These are phyloP conservation scores for Nycteola revayana DNA, from an alignment of 2,888 invertebrate genomes.

Conservation along the genomic window DNA sequence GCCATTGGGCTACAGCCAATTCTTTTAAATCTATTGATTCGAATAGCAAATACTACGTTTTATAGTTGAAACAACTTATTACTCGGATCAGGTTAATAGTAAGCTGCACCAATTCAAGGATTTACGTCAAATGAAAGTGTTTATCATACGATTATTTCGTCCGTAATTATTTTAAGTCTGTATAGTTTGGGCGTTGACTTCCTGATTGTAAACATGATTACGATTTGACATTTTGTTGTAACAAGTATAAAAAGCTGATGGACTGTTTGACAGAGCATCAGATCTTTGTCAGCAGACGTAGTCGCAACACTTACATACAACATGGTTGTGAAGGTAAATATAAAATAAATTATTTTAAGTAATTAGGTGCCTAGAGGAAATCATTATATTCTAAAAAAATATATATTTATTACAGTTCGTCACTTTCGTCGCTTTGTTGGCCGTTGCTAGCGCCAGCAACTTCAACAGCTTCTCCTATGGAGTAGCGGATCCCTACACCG, in stretches of 20 bases:
- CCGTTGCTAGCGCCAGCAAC: constrained; percentile 45
- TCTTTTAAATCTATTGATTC: too few relatives aligned
- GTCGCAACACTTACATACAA: constrained; percentile 48
- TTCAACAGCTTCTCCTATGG: constrained; percentile 72
- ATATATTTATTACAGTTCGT: constrained; percentile 59
- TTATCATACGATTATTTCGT: constrained; percentile 25
- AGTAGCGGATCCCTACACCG: constrained; percentile 74
- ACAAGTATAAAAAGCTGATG: constrained; percentile 46
- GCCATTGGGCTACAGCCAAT: too few relatives aligned
- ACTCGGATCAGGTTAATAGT: too few relatives aligned
- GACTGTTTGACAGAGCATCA: constrained; percentile 34
- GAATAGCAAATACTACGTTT: too few relatives aligned
- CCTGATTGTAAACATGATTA: constrained; percentile 38
- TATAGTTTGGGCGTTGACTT: constrained; percentile 24
- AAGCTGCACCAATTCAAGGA: constrained; percentile 26
- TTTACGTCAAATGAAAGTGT: constrained; percentile 15
- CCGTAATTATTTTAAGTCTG: constrained; percentile 25
- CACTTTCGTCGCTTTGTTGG: constrained; percentile 48
- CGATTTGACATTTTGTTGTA: constrained; percentile 10
- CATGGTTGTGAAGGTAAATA: constrained; percentile 68
- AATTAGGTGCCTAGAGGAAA: background rate
- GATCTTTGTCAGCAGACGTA: constrained; percentile 48
- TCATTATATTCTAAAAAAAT: background rate
- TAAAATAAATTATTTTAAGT: background rate
- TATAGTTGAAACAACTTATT: too few relatives aligned